Conservation (phyloP, 92 coral and sea anemone genomes). For the Diadumene lineata region DNA sequence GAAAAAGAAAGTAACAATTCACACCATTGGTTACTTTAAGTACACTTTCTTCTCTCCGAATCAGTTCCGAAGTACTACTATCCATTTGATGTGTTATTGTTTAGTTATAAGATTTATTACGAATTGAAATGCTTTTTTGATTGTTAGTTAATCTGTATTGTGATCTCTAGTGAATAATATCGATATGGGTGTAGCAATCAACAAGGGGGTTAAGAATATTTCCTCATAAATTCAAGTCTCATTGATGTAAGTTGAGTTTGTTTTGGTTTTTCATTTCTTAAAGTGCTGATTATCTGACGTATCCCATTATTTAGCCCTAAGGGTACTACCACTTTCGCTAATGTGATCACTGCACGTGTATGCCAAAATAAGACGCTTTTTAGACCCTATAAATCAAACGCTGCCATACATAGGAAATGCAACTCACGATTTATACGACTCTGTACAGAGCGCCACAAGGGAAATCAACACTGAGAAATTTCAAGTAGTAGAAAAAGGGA, state of each 20-base stretch:
- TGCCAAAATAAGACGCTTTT: slow-evolving; percentile 23
- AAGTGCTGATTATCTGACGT: slow-evolving; percentile 1
- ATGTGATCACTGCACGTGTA: slow-evolving; percentile 18
- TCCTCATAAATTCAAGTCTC: background rate
- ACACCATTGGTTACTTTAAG: background rate
- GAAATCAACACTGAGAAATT: background rate
- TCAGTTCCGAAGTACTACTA: background rate
- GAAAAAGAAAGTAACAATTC: background rate
- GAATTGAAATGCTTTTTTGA: slow-evolving; percentile 9
- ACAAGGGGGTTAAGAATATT: background rate
- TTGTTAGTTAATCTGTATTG: slow-evolving; percentile 5
- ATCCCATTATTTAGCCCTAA: background rate
- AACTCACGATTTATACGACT: background rate
- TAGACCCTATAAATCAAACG: slow-evolving; percentile 24
- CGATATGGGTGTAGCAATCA: background rate
- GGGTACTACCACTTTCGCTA: slow-evolving; percentile 3
- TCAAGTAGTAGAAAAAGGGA: background rate
- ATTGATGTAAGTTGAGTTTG: background rate
- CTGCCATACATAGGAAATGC: slow-evolving; percentile 17
- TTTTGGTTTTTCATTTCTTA: background rate
- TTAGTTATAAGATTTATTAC: background rate
- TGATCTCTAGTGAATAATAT: background rate
- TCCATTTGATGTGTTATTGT: background rate
- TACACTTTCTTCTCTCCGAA: background rate
- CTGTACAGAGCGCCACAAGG: background rate